Conservation (phyloP, 2,888 invertebrate genomes). For the Prosopocoilus inquinatus region DNA sequence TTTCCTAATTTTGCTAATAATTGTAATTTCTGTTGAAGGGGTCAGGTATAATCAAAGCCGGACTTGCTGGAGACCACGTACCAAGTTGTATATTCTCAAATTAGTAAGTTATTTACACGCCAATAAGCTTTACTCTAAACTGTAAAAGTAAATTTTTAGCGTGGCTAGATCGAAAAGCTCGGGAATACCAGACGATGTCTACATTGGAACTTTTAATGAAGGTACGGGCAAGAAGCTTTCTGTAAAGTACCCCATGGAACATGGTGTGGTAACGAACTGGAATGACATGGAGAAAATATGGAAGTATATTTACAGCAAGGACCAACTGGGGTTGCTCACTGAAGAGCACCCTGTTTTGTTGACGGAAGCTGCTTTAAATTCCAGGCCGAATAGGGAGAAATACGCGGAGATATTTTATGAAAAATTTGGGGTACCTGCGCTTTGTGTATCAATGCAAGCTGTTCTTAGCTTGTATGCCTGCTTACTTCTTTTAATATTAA, state of each 20-base stretch:
- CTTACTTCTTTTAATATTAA: not conserved
- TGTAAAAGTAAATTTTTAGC: not conserved
- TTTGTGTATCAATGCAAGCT: slow-evolving; percentile 13
- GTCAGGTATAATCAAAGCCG: slow-evolving; percentile 20
- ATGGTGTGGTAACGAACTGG: slow-evolving; percentile 16
- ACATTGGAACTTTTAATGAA: slow-evolving; percentile 12
- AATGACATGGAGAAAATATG: slow-evolving; percentile 20
- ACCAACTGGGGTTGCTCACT: slow-evolving; percentile 9
- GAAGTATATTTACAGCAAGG: slow-evolving; percentile 15
- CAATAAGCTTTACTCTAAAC: not conserved
- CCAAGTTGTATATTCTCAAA: slow-evolving; percentile 15
- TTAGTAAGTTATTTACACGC: not conserved
- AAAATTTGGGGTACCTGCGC: slow-evolving; percentile 16
- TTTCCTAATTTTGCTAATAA: not conserved
- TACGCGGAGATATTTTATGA: slow-evolving; percentile 15
- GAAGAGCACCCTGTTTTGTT: slow-evolving; percentile 20
- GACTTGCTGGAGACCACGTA: slow-evolving; percentile 10
- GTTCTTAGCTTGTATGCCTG: slow-evolving; percentile 13
- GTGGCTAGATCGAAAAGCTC: slow-evolving; percentile 9
- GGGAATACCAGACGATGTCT: not conserved
- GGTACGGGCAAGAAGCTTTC: slow-evolving; percentile 10
- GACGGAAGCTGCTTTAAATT: slow-evolving; percentile 14
- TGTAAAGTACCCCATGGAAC: slow-evolving; percentile 14
- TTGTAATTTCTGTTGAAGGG: slow-evolving; percentile 12
- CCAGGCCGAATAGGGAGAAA: slow-evolving; percentile 13